Conservation (phyloP, 1,140 invertebrate genomes). For the Lepidurus apus region DNA sequence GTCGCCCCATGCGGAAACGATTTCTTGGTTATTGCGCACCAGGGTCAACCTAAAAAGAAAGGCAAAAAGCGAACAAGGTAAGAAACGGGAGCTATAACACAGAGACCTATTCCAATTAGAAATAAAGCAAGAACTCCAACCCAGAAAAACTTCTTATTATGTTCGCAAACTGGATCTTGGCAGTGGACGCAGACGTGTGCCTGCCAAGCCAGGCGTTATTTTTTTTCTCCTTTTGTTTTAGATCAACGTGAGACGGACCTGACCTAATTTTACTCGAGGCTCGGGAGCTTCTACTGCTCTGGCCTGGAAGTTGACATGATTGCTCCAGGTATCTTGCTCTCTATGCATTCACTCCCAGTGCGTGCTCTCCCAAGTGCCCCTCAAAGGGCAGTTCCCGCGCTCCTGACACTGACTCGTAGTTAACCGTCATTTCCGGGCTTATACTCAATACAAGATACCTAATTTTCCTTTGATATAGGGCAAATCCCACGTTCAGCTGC, state of each 20-base stretch:
- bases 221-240: neutral
- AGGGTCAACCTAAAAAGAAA: slow-evolving; percentile 33
- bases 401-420: neutral
- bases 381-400: slow-evolving; percentile 7
- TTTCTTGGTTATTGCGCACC: slow-evolving; percentile 36
- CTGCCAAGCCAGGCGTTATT: neutral
- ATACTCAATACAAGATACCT: neutral
- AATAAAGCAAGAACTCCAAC: neutral
- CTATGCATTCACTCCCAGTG: neutral
- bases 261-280: neutral
- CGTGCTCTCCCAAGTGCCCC: neutral
- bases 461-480: neutral
- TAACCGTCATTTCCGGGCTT: neutral
- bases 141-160: neutral
- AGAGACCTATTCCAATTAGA: neutral
- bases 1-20: slow-evolving; percentile 38
- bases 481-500: neutral
- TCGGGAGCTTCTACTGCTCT: neutral
- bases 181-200: neutral
- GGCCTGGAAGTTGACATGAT: slow-evolving; percentile 18
- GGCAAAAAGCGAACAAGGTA: neutral
- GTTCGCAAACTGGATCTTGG: neutral
- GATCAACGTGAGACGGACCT: slow-evolving; percentile 13
- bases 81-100: neutral
- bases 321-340: neutral